Percentiles rank a stretch among this genome's conserved stretches.
phyloP scores from a whole-genome alignment of 2,113 vertebrate species.

The Tapirus terrestris region DNA sequence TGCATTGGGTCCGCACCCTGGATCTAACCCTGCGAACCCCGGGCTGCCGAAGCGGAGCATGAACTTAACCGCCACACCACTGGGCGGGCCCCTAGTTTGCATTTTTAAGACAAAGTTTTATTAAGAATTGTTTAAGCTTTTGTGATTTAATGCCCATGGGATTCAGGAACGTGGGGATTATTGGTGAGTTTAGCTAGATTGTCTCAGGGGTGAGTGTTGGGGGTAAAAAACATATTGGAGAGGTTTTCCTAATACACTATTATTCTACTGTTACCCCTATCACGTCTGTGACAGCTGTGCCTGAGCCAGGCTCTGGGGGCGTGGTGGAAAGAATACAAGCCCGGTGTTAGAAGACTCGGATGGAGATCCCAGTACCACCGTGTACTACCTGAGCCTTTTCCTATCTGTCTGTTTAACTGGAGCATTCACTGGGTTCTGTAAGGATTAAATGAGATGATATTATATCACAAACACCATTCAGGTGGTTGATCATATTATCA shows the following conservation, averaged over 20 bases:
- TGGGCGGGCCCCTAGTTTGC: background rate
- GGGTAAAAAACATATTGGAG: background rate
- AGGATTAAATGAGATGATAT: background rate
- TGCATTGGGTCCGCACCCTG: no score
- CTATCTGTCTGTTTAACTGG: background rate
- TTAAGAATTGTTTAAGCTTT: background rate
- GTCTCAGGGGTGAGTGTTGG: background rate
- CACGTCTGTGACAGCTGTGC: background rate
- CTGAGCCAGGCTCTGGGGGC: background rate
- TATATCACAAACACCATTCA: background rate
- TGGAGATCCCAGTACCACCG: background rate
- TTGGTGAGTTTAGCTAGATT: background rate
- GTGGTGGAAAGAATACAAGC: background rate
- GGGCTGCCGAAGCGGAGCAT: no score
- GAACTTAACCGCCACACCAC: no score
- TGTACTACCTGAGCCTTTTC: background rate
- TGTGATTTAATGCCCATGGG: background rate
- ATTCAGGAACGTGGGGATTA: background rate
- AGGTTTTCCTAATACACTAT: background rate
- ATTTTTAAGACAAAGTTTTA: background rate
- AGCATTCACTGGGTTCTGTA: background rate
- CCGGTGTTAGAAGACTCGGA: background rate
- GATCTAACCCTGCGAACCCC: no score
- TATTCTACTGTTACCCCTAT: background rate
- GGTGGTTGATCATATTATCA: background rate